phyloP scores from a whole-genome alignment of 2,888 invertebrate species.

The Pterostichus niger region DNA sequence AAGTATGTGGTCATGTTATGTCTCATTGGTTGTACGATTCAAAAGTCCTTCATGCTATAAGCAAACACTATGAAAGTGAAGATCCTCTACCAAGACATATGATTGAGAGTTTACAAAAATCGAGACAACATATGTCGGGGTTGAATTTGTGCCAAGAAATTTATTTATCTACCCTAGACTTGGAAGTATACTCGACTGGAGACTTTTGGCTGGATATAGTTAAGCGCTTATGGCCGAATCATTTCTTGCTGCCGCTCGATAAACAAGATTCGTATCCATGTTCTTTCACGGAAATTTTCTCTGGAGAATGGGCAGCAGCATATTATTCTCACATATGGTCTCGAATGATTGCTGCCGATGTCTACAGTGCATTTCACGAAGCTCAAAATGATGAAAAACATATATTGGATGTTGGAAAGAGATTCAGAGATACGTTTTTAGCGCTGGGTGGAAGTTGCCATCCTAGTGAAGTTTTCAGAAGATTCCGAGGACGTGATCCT shows the following conservation, averaged over 20 bases:
- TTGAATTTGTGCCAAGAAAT: constrained; percentile 89
- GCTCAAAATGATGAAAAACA: constrained; percentile 79
- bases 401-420: constrained; percentile 81
- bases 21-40: constrained; percentile 87
- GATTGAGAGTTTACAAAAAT: constrained; percentile 82
- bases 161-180: constrained; percentile 89
- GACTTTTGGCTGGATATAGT: constrained; percentile 92
- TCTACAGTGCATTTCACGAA: constrained; percentile 91
- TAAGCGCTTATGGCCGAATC: constrained; percentile 88
- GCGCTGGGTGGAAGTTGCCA: constrained; percentile 90
- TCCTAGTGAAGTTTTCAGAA: constrained; percentile 91
- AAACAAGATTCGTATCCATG: constrained; percentile 92
- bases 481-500: constrained; percentile 95
- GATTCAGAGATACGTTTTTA: constrained; percentile 91
- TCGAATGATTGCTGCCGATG: constrained; percentile 93
- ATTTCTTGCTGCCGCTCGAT: constrained; percentile 87
- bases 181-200: constrained; percentile 87
- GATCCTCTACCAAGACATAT: constrained; percentile 84
- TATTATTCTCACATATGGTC: constrained; percentile 94
- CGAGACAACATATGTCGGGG: constrained; percentile 88
- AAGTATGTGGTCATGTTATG: constrained; percentile 91
- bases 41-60: constrained; percentile 80
- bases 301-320: constrained; percentile 91
- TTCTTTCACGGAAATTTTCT: constrained; percentile 90
- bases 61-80: constrained; percentile 87